Conservation (phyloP, 2,888 invertebrate species). For the Zele albiditarsus region DNA sequence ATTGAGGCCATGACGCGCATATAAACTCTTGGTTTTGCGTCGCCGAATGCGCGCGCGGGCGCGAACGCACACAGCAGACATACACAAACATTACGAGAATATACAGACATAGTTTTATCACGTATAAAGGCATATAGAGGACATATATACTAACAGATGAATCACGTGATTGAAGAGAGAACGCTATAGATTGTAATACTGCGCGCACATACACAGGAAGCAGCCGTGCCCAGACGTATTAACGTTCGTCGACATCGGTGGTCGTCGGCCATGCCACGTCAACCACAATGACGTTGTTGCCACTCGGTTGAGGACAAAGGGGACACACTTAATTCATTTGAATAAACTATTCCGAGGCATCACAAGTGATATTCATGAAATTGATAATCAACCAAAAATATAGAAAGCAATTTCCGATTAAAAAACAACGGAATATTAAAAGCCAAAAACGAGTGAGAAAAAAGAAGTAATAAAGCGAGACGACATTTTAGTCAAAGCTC, state of each 20-base stretch:
- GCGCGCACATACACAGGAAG: constrained; percentile 30
- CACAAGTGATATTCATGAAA: constrained; percentile 15
- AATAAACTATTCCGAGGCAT: constrained; percentile 13
- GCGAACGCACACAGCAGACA: constrained; percentile 1
- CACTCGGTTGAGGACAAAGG: constrained; percentile 26
- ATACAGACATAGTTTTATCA: constrained; percentile 1
- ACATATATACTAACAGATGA: constrained; percentile 2
- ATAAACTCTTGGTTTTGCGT: constrained; percentile 6
- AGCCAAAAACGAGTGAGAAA: constrained; percentile 11
- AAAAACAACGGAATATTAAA: not conserved
- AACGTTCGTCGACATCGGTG: constrained; percentile 45
- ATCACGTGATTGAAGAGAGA: constrained; percentile 27
- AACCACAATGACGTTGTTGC: constrained; percentile 61
- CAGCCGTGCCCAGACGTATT: constrained; percentile 36
- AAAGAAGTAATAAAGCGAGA: not conserved
- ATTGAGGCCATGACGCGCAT: constrained; percentile 6
- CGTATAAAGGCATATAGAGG: not conserved
- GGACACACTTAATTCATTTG: constrained; percentile 15
- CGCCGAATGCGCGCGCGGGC: constrained; percentile 8
- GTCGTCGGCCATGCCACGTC: constrained; percentile 61
- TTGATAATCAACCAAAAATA: not conserved
- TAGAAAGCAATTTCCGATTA: not conserved
- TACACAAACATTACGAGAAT: constrained; percentile 13
- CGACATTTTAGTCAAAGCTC: constrained; percentile 7
- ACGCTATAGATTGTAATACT: constrained; percentile 14